These are phyloP conservation scores for Drosophila gunungcola DNA, from an alignment of 1,140 invertebrate genomes.

Conservation along the genomic window DNA sequence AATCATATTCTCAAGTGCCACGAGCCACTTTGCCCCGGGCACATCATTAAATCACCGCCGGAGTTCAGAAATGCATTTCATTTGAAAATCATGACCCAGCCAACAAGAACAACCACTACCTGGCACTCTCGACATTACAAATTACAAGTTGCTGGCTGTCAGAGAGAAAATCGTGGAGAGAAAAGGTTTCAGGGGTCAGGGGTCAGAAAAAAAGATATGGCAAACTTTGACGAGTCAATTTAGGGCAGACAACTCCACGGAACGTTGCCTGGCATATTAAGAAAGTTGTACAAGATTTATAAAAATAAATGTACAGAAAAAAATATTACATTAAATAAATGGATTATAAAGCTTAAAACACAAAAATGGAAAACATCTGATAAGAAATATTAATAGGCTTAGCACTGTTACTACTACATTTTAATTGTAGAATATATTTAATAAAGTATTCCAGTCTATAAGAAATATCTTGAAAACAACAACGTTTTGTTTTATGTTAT, in stretches of 20 bases:
- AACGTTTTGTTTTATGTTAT: too few species aligned
- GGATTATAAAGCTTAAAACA: background rate
- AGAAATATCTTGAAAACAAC: too few species aligned
- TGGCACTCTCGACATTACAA: slow-evolving; percentile 62
- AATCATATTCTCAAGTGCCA: slow-evolving; percentile 46
- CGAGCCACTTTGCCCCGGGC: slow-evolving; percentile 44
- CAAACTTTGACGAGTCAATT: slow-evolving; percentile 48
- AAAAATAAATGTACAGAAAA: too few species aligned
- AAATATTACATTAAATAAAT: background rate
- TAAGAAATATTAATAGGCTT: too few species aligned
- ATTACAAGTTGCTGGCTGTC: slow-evolving; percentile 73
- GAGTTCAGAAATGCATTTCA: slow-evolving; percentile 76
- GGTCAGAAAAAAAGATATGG: slow-evolving; percentile 23
- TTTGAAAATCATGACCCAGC: slow-evolving; percentile 65
- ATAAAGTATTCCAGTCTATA: too few species aligned
- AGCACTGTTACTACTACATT: too few species aligned
- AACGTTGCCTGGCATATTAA: background rate
- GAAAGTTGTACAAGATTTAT: background rate
- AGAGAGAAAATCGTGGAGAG: slow-evolving; percentile 11
- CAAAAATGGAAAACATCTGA: too few species aligned
- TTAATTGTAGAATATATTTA: too few species aligned
- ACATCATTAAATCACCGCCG: slow-evolving; percentile 79
- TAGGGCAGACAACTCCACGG: background rate
- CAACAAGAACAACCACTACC: slow-evolving; percentile 13
- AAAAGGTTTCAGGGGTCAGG: slow-evolving; percentile 4